A percentile compares a stretch with the other conserved stretches of the same genome.
Conservation (phyloP, 2,888 invertebrate genomes). For the Hypselothyrea guttata region DNA sequence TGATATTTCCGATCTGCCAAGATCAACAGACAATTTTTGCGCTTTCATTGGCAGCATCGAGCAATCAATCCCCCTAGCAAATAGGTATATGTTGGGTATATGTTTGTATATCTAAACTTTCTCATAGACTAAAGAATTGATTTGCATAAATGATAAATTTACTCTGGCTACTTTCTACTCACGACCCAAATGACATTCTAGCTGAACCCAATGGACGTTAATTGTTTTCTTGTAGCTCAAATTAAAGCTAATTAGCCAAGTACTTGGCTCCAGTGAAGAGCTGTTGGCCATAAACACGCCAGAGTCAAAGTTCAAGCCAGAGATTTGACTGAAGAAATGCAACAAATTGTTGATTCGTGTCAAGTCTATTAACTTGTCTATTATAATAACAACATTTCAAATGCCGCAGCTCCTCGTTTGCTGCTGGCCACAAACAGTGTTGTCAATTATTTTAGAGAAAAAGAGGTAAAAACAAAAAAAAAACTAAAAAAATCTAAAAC, state of each 20-base stretch:
- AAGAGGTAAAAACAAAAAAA: too few relatives aligned
- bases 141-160: slow-evolving; percentile 61
- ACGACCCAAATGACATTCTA: slow-evolving; percentile 52
- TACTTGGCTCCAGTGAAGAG: too few relatives aligned
- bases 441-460: too few relatives aligned
- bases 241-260: slow-evolving; percentile 45
- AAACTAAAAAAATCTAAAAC: too few relatives aligned
- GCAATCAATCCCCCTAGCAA: slow-evolving; percentile 15
- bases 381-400: slow-evolving; percentile 20
- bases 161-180: slow-evolving; percentile 49
- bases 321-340: slow-evolving; percentile 59
- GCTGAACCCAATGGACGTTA: slow-evolving; percentile 32
- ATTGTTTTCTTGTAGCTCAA: slow-evolving; percentile 19
- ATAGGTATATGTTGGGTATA: slow-evolving; percentile 2
- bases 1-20: slow-evolving; percentile 37
- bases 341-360: slow-evolving; percentile 56
- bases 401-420: slow-evolving; percentile 21
- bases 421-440: too few relatives aligned
- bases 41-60: slow-evolving; percentile 31
- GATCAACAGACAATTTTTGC: slow-evolving; percentile 23
- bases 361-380: slow-evolving; percentile 61
- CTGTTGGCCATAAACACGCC: too few relatives aligned
- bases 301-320: slow-evolving; percentile 4
- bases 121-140: slow-evolving; percentile 44
- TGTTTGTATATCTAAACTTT: slow-evolving; percentile 31